A percentile compares a stretch with the other conserved stretches of the same genome.
Evolutionary conservation across 1,140 invertebrate species (phyloP).

Genomic region (Hirudo medicinalis): DNA sequence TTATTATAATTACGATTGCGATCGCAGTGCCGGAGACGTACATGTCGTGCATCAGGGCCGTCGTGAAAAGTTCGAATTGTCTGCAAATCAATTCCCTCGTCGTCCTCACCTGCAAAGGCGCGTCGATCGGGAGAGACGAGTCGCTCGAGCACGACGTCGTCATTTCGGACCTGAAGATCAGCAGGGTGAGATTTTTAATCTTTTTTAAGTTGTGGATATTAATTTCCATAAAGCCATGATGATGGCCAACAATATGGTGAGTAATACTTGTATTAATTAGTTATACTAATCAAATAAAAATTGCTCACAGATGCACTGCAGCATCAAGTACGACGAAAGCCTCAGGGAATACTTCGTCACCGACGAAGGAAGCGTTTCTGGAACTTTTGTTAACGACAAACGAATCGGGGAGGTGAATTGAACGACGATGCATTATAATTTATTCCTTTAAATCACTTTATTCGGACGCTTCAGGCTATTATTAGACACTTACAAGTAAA

Average conservation of each 20-base stretch:
- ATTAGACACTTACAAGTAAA: no score
- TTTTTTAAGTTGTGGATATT: neutral
- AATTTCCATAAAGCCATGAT: no score
- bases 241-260: no score
- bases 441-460: no score
- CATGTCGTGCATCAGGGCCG: slow-evolving; percentile 73
- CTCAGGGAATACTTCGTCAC: slow-evolving; percentile 51
- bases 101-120: slow-evolving; percentile 68
- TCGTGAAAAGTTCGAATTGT: slow-evolving; percentile 60
- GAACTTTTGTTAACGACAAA: slow-evolving; percentile 65
- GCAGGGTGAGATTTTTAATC: slow-evolving; percentile 48
- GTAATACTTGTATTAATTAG: no score
- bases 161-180: slow-evolving; percentile 65
- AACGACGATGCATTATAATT: no score
- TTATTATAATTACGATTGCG: no score
- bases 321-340: slow-evolving; percentile 38
- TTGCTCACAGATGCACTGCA: slow-evolving; percentile 56
- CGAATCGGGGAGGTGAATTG: slow-evolving; percentile 50
- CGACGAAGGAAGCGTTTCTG: slow-evolving; percentile 75
- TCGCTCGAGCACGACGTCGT: slow-evolving; percentile 48
- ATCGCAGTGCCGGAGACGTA: slow-evolving; percentile 35
- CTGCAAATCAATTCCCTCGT: slow-evolving; percentile 63
- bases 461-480: no score
- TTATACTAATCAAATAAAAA: no score
- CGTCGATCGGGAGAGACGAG: slow-evolving; percentile 64